These are phyloP conservation scores for Cryptops parisi DNA, from an alignment of 2,888 invertebrate genomes.

Conservation along the genomic window DNA sequence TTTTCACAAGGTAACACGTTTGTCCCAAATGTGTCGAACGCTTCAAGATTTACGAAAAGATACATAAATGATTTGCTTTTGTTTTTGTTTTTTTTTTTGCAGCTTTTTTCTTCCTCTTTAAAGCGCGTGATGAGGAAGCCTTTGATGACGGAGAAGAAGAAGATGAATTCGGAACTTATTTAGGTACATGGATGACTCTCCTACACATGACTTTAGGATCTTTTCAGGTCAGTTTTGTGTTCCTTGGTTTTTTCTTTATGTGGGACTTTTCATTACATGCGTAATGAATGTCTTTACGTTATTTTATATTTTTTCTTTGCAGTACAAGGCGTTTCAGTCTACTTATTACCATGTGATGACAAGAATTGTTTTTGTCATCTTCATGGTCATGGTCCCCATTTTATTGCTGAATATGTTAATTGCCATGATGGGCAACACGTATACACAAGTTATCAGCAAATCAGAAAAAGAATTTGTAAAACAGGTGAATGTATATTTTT, in stretches of 20 bases:
- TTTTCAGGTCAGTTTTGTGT: conserved; percentile 61
- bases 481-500: conserved; percentile 59
- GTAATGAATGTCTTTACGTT: too few species aligned
- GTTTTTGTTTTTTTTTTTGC: conserved; percentile 20
- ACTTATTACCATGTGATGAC: conserved; percentile 84
- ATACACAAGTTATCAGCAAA: conserved; percentile 92
- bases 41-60: too few species aligned
- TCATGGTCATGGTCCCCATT: conserved; percentile 97
- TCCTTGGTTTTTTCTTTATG: too few species aligned
- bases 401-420: conserved; percentile 92
- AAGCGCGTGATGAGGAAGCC: conserved; percentile 39
- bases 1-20: conserved; percentile 80
- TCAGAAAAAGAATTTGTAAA: conserved; percentile 99
- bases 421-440: conserved; percentile 99
- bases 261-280: too few species aligned
- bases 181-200: conserved; percentile 91
- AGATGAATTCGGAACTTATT: conserved; percentile 56
- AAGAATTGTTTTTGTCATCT: conserved; percentile 90
- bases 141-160: conserved; percentile 33
- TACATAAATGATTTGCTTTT: not conserved
- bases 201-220: conserved; percentile 96
- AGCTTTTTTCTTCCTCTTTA: conserved; percentile 66
- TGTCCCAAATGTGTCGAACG: too few species aligned
- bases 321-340: conserved; percentile 84
- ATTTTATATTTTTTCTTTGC: too few species aligned